phyloP scores from a whole-genome alignment of 2,888 invertebrate species.

The Malthinus flaveolus region DNA sequence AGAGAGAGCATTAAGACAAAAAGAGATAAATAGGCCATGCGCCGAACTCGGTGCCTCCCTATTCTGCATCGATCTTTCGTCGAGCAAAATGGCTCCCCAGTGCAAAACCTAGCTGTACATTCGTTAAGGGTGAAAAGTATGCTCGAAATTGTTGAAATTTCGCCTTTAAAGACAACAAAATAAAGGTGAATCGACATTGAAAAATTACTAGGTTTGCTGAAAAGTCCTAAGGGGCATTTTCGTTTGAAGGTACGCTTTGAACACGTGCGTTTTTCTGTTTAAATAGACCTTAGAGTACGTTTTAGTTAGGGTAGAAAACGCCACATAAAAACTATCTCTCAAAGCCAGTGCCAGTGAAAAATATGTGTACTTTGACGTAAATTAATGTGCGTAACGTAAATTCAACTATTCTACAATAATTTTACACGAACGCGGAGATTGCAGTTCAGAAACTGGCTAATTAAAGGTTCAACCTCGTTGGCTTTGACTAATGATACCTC shows the following conservation, averaged over 20 bases:
- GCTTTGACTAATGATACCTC: constrained; percentile 42
- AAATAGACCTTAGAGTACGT: constrained; percentile 49
- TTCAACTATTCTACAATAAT: constrained; percentile 56
- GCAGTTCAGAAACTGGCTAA: constrained; percentile 43
- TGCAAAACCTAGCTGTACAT: constrained; percentile 54
- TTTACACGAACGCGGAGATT: constrained; percentile 51
- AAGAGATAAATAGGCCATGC: constrained; percentile 57
- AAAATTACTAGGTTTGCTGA: constrained; percentile 53
- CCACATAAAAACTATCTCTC: constrained; percentile 57
- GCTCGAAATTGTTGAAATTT: constrained; percentile 43
- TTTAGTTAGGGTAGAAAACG: constrained; percentile 44
- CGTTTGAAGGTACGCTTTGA: constrained; percentile 42
- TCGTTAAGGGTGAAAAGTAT: constrained; percentile 49
- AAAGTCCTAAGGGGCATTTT: constrained; percentile 52
- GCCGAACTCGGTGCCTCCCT: constrained; percentile 53
- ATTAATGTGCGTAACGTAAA: constrained; percentile 57
- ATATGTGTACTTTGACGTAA: constrained; percentile 57
- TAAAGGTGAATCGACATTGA: constrained; percentile 51
- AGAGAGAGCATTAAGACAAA: constrained; percentile 55
- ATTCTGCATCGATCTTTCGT: constrained; percentile 54
- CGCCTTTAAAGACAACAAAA: constrained; percentile 50
- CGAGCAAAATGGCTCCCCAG: constrained; percentile 56
- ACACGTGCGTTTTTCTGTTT: constrained; percentile 53
- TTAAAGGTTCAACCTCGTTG: constrained; percentile 40
- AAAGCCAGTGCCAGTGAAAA: constrained; percentile 55